Evolutionary conservation across 2,113 vertebrate species (phyloP).

Genomic region (Helogale parvula): DNA sequence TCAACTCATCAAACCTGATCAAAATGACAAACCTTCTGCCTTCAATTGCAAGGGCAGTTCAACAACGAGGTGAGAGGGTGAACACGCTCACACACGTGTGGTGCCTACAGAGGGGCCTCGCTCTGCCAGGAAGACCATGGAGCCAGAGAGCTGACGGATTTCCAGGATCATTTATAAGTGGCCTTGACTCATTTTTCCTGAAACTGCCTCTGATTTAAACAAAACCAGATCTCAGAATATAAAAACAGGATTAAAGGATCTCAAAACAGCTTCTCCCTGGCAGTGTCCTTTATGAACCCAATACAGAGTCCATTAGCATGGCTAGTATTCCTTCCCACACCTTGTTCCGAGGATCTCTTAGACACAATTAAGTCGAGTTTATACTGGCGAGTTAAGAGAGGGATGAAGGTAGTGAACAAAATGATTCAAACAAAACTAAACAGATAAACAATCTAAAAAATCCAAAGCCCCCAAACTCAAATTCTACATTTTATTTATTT

Average conservation of each 20-base stretch:
- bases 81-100: neutral
- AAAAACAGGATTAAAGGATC: conserved; percentile 28
- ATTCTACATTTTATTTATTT: neutral
- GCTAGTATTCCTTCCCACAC: neutral
- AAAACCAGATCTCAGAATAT: conserved; percentile 27
- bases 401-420: neutral
- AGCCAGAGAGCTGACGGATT: neutral
- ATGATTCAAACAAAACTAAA: neutral
- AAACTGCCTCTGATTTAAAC: conserved; percentile 51
- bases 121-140: neutral
- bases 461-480: neutral
- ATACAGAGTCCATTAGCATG: neutral
- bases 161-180: neutral
- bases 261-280: neutral
- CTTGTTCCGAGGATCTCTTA: neutral
- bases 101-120: neutral
- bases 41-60: neutral
- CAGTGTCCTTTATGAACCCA: neutral
- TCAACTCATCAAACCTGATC: neutral
- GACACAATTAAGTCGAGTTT: neutral
- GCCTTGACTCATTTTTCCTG: conserved; percentile 46
- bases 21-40: neutral
- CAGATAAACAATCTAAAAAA: neutral
- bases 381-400: neutral
- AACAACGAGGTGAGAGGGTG: neutral